Evolutionary conservation across 2,797 vertebrate species (phyloP).

Genomic region (Aplochiton taeniatus): DNA sequence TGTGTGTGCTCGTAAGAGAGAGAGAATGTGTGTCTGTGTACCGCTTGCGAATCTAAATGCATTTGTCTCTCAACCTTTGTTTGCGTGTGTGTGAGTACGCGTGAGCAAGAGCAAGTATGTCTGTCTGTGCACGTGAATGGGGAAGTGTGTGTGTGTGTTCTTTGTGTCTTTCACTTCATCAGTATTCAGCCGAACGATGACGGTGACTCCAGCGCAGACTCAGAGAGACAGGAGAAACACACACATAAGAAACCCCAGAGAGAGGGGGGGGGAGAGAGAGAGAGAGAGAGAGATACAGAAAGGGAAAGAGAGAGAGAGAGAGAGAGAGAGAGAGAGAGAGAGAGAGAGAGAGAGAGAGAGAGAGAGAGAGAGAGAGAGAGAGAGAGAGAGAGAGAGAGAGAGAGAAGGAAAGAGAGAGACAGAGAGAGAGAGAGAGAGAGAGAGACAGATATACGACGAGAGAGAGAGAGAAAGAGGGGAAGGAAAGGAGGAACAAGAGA

Average conservation of each 20-base stretch:
- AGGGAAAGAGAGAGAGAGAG: not conserved
- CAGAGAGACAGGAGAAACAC: not conserved
- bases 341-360: too few relatives aligned
- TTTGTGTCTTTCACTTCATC: conserved; percentile 2
- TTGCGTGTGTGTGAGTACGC: not conserved
- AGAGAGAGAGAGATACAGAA: too few relatives aligned
- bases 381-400: conserved; percentile 7
- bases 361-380: conserved; percentile 4
- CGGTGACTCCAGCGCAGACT: not conserved
- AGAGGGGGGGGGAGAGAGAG: not conserved
- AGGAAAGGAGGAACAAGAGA: not conserved
- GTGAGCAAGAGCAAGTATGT: not conserved
- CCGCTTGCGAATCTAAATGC: too few relatives aligned
- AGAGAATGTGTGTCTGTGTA: not conserved
- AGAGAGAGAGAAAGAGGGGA: not conserved
- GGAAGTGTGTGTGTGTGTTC: not conserved
- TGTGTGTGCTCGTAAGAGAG: not conserved
- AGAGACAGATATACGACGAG: too few relatives aligned
- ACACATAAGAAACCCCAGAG: conserved; percentile 8
- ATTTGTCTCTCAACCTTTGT: not conserved
- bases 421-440: not conserved
- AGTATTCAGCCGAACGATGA: conserved; percentile 3
- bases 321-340: not conserved
- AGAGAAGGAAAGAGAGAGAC: conserved; percentile 3
- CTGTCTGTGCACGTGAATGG: not conserved